Base-by-base conservation (phyloP, 2,888 invertebrate species). In the Tribolium freemani region DNA sequence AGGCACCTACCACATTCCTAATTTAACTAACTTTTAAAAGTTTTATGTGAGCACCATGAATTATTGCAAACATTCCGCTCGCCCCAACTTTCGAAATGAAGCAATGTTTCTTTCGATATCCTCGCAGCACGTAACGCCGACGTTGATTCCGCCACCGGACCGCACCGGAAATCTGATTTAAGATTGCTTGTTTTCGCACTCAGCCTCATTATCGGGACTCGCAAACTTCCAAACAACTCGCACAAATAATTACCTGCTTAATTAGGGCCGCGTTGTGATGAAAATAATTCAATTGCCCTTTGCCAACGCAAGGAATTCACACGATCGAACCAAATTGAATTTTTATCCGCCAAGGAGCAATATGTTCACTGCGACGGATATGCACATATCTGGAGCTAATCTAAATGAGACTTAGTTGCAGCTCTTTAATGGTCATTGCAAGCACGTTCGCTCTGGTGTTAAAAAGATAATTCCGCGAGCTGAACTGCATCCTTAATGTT, bases 391-490 rank as follows among this genome's bases (percentile, higher is more conserved):
- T 48, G 11, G n/a, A 51, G 45, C 10, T 69, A 51, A 70, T 70
- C 69, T 70, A 63, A 69, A 61, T 69, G 54, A 69, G 56, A 69
- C 69, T 70, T 70, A 61, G 69, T 70, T 67, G 67, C 66, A 71
- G 57, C 72, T 74, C 57, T 57, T 44, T 70, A 76, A 80, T 76
- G 75, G 77, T 75, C 76, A 80, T 76, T 75, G 77, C 74, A 75
- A 67, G 73, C 78, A 80, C 79, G 79, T 77, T 80, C 77, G 64
- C 45, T 75, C 73, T 76, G 76, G 76, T 78, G 78, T 77, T 78
- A 77, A 79, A 79, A 79, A 78, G 79, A 79, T 80, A 78, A 78
- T 77, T 77, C 75, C 71, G 66, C 48, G 20, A 60, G 75, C 71
- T 76, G 74, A 74, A 74, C 75, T 77, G 77, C 77, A 77, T 74